These are phyloP conservation scores for Ophiodon elongatus DNA, from an alignment of 2,113 vertebrate genomes.

Conservation along the genomic window DNA sequence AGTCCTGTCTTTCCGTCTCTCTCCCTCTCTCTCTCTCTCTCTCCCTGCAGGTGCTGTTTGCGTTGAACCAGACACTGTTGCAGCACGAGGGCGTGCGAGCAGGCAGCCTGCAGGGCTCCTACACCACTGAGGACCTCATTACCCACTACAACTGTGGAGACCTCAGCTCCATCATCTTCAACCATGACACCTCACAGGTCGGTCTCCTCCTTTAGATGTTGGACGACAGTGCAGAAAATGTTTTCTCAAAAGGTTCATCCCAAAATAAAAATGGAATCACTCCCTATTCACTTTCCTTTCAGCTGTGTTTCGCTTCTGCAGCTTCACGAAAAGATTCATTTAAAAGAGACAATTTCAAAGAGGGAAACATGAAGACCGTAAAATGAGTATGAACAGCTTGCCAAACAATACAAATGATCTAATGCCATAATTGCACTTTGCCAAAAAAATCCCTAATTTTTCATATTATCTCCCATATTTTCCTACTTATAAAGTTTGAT, in stretches of 20 bases:
- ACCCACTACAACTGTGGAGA: conserved; percentile 93
- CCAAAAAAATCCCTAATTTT: conserved; percentile 1
- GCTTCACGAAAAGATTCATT: not conserved
- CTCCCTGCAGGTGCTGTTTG: conserved; percentile 87
- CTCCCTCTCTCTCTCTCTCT: conserved; percentile 26
- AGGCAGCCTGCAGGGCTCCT: conserved; percentile 88
- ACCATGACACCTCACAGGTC: conserved; percentile 90
- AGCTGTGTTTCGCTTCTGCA: not conserved
- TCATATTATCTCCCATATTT: conserved; percentile 20
- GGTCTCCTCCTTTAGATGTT: conserved; percentile 32
- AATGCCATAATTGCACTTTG: not conserved
- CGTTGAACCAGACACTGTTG: conserved; percentile 92
- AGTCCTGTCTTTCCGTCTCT: conserved; percentile 26
- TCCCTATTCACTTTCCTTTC: not conserved
- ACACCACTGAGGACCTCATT: conserved; percentile 91
- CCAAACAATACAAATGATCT: conserved; percentile 10
- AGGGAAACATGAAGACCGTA: conserved; percentile 9
- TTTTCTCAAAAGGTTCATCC: not conserved
- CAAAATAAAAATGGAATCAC: not conserved
- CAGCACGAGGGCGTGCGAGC: conserved; percentile 90
- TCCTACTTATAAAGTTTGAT: not conserved
- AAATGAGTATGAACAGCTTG: not conserved
- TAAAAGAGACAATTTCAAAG: not conserved
- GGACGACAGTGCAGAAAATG: not conserved
- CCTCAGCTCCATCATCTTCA: conserved; percentile 92